Conservation (phyloP, 2,113 vertebrate genomes). For the Microcebus griseorufus region DNA sequence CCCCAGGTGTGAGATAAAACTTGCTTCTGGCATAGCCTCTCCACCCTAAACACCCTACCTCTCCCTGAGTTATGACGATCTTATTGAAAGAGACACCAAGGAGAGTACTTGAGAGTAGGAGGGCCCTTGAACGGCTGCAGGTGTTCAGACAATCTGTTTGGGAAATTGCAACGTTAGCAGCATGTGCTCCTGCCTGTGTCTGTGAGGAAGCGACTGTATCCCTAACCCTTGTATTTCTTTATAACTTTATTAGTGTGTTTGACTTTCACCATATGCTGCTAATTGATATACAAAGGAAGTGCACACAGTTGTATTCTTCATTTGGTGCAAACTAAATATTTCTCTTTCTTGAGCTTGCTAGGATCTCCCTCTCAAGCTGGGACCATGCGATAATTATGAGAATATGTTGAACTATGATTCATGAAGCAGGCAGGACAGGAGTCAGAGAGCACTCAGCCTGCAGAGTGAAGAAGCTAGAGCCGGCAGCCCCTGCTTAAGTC, state of each 20-base stretch:
- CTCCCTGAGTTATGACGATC: background rate
- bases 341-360: constrained; percentile 69
- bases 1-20: background rate
- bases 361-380: constrained; percentile 55
- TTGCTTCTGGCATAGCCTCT: background rate
- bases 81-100: background rate
- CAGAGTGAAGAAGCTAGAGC: constrained; percentile 39
- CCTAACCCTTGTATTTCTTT: constrained; percentile 71
- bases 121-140: constrained; percentile 74
- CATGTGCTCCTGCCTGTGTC: constrained; percentile 34
- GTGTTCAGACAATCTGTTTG: constrained; percentile 83
- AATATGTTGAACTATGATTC: constrained; percentile 63
- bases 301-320: constrained; percentile 76
- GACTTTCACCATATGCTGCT: constrained; percentile 78
- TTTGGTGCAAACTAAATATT: constrained; percentile 81
- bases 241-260: constrained; percentile 76
- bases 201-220: constrained; percentile 51
- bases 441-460: background rate
- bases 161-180: constrained; percentile 65
- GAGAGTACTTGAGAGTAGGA: background rate
- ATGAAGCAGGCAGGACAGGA: constrained; percentile 44
- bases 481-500: constrained; percentile 21
- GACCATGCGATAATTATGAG: constrained; percentile 73
- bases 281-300: constrained; percentile 79
- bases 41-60: background rate